phyloP scores from a whole-genome alignment of 2,888 invertebrate genomes.

The Leptinotarsa tumamoca region DNA sequence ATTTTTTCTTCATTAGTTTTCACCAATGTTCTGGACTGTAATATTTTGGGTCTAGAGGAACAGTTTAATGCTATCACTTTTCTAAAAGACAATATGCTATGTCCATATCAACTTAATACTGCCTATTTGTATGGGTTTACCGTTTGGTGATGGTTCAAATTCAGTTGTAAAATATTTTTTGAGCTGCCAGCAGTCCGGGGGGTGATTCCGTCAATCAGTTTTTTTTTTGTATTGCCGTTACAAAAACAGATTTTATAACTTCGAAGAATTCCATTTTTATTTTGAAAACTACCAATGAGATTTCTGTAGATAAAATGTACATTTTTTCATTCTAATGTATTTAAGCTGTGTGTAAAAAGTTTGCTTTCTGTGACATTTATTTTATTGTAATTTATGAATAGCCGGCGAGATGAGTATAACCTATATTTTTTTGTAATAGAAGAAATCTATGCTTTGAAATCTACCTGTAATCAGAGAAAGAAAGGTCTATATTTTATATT shows the following conservation, averaged over 20 bases:
- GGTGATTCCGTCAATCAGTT: conserved; percentile 8
- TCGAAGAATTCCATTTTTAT: conserved; percentile 20
- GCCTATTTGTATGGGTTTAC: conserved; percentile 14
- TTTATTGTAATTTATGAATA: conserved; percentile 17
- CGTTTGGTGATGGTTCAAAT: neutral
- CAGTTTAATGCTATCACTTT: conserved; percentile 3
- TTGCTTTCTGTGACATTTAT: conserved; percentile 24
- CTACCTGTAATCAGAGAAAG: conserved; percentile 11
- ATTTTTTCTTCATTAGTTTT: neutral
- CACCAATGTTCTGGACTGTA: neutral
- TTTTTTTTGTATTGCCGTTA: neutral
- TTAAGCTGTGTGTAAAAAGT: conserved; percentile 28
- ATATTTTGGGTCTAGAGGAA: neutral
- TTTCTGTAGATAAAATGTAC: conserved; percentile 31
- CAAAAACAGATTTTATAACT: conserved; percentile 12
- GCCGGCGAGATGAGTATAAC: conserved; percentile 15
- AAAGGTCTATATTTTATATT: conserved; percentile 15
- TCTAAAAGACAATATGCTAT: conserved; percentile 14
- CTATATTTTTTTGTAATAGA: conserved; percentile 18
- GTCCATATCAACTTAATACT: conserved; percentile 17
- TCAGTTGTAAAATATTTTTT: neutral
- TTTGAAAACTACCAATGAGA: conserved; percentile 26
- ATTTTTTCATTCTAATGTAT: conserved; percentile 27
- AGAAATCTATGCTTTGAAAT: conserved; percentile 16
- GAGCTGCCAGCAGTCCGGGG: conserved; percentile 11